Base-by-base conservation (phyloP, 2,888 invertebrate species). In the Polymixis lichenea region DNA sequence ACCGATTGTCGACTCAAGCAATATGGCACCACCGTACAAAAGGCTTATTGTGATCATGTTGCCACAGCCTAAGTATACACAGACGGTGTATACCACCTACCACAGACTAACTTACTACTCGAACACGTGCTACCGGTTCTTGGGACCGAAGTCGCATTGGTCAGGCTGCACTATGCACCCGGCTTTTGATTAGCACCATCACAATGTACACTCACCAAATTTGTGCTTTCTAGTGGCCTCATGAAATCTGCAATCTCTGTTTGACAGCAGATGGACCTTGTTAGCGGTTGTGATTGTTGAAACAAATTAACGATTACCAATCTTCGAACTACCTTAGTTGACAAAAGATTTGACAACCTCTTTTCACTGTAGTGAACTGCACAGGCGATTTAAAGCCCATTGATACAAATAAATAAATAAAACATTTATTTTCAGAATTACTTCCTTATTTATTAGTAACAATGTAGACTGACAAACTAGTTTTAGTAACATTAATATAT, bases 21-120 rank as follows among this genome's bases (percentile, higher is more conserved):
- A 77, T 81, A 78, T 77, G 80, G 78, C 72, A 53, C 61, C 22
- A 56, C 60, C 25, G 82, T 78, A 89, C 80, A 88, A 86, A 89
- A 87, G 75, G 81, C 72, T 80, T 87, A 85, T 86, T 90, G 87
- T 89, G 77, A 83, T 67, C 83, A 68, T 64, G 71, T 72, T 75
- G 74, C 77, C 67, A 77, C 70, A 56, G 66, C 19, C 32, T 55
- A 25, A 32, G 17, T 13, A 17, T 19, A 53, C 38, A 79, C 49
- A 25, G 32, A 64, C 25, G 19, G 2, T 28, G 58, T 60, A n/a
- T 56, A 51, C n/a, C 15, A 38, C 46, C 49, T 56, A 56, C n/a
- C n/a, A 49, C 56, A 65, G 56, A 60, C 53, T 56, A 56, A 51
- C 28, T 66, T 60, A 55, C 64, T 58, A 58, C 72, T 55, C 61